A percentile compares a stretch with the other conserved stretches of the same genome.
phyloP scores from a whole-genome alignment of 2,888 invertebrate genomes.

The Nineta flava region DNA sequence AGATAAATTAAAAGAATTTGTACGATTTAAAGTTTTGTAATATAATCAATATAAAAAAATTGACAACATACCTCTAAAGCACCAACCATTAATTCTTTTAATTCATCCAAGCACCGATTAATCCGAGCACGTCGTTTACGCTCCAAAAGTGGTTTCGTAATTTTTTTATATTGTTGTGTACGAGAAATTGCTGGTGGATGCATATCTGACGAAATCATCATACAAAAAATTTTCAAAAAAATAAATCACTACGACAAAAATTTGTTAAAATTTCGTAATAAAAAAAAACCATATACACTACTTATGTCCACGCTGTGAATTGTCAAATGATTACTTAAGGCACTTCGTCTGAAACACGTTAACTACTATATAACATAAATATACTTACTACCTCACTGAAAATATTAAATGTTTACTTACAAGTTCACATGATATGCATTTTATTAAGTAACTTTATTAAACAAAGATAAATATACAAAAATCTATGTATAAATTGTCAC shows the following conservation, averaged over 20 bases:
- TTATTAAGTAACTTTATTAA: too few relatives aligned
- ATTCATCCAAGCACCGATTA: constrained; percentile 55
- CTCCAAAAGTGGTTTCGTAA: constrained; percentile 60
- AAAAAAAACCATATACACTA: not conserved
- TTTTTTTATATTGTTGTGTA: constrained; percentile 60
- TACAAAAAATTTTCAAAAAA: constrained; percentile 21
- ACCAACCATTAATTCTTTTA: constrained; percentile 57
- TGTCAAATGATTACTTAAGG: not conserved
- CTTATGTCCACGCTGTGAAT: not conserved
- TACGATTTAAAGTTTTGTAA: too few relatives aligned
- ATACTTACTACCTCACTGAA: too few relatives aligned
- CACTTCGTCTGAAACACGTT: too few relatives aligned
- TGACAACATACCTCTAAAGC: constrained; percentile 28
- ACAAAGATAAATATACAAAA: too few relatives aligned
- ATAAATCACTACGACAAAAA: not conserved
- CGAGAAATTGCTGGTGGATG: constrained; percentile 48
- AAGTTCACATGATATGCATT: too few relatives aligned
- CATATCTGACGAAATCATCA: constrained; percentile 33
- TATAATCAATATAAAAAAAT: not conserved
- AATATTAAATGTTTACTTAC: too few relatives aligned
- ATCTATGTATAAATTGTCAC: too few relatives aligned
- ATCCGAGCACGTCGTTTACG: constrained; percentile 49
- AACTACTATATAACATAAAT: too few relatives aligned
- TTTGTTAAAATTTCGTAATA: not conserved
- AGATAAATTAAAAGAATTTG: too few relatives aligned